Evolutionary conservation across 2,113 vertebrate genomes (phyloP).

Genomic region (Galeopterus variegatus): DNA sequence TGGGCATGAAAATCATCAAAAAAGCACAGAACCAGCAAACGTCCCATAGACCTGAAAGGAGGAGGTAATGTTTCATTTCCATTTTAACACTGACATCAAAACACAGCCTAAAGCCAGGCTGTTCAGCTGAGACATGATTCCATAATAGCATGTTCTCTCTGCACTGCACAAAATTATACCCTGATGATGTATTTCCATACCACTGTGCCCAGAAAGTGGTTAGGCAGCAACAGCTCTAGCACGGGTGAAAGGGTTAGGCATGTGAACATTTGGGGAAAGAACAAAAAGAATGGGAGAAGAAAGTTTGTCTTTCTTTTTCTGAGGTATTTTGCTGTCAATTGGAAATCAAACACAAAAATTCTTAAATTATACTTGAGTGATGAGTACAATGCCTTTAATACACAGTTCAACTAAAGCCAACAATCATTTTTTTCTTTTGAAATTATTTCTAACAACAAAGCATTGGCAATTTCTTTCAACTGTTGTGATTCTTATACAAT

Average conservation of each 20-base stretch:
- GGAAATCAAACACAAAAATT: not conserved
- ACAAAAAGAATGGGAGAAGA: not conserved
- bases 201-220: constrained; percentile 67
- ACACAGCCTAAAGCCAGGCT: constrained; percentile 11
- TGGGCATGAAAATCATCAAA: constrained; percentile 31
- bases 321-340: not conserved
- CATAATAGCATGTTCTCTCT: constrained; percentile 70
- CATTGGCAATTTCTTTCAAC: not conserved
- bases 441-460: constrained; percentile 31
- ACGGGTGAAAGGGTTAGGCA: constrained; percentile 52
- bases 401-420: not conserved
- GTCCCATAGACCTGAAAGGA: not conserved
- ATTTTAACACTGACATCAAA: constrained; percentile 59
- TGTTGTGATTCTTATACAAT: not conserved
- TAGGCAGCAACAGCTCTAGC: not conserved
- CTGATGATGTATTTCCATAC: constrained; percentile 74
- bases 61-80: not conserved
- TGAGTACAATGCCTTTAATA: not conserved
- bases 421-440: not conserved
- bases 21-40: not conserved
- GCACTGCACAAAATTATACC: constrained; percentile 69
- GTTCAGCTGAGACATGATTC: not conserved
- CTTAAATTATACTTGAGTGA: not conserved
- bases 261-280: not conserved
- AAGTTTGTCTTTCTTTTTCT: not conserved